Evolutionary conservation across 2,888 invertebrate species (phyloP).

Genomic region (Caenorhabditis sp.): DNA sequence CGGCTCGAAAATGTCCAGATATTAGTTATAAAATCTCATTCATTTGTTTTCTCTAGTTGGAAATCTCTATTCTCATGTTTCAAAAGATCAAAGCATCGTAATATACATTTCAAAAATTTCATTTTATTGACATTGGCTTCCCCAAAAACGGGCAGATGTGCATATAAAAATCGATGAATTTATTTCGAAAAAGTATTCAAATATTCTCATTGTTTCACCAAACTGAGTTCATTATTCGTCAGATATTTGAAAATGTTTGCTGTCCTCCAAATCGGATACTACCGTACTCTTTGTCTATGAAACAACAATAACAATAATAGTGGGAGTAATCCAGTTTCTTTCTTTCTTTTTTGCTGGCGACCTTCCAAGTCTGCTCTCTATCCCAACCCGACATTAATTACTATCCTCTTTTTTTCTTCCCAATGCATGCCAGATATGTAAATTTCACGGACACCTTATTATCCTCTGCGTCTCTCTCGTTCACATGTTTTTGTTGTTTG

Average conservation of each 20-base stretch:
- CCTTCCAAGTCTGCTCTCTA: background rate
- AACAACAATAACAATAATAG: background rate
- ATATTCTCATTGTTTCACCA: background rate
- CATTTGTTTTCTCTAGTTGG: no score
- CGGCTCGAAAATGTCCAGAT: no score
- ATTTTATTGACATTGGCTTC: background rate
- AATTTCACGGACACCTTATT: background rate
- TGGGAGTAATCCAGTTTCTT: background rate
- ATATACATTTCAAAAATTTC: background rate
- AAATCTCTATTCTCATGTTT: no score
- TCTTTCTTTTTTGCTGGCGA: background rate
- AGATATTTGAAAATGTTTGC: no score
- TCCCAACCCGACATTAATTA: background rate
- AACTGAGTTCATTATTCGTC: background rate
- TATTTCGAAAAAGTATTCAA: background rate
- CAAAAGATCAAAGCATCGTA: background rate
- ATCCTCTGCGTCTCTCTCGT: background rate
- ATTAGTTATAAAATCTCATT: no score
- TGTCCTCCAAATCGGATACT: background rate
- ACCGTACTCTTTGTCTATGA: background rate
- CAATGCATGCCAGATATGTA: background rate
- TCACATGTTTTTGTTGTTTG: conserved; percentile 5
- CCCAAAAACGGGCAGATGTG: background rate
- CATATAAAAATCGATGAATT: background rate
- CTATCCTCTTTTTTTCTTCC: background rate